Conservation (phyloP, 2,888 invertebrate genomes). For the Netelia melanura region DNA sequence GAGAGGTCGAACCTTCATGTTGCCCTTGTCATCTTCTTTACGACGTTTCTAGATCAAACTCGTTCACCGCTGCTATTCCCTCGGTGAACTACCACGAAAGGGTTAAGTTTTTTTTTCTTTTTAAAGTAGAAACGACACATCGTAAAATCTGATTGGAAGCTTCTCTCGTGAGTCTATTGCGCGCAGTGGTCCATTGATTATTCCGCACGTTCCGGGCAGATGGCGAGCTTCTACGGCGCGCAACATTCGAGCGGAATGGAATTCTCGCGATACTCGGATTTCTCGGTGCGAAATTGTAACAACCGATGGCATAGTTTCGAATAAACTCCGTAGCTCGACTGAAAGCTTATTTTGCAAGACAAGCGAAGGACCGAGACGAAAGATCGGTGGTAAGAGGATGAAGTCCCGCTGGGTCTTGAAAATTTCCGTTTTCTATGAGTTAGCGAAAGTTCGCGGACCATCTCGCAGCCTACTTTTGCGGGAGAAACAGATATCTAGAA, state of each 20-base stretch:
- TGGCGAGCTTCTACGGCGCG: conserved; percentile 1
- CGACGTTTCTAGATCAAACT: conserved; percentile 44
- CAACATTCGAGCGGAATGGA: not conserved
- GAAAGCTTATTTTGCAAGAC: conserved; percentile 40
- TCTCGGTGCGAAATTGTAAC: conserved; percentile 52
- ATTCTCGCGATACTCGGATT: conserved; percentile 56
- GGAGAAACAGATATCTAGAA: conserved; percentile 66
- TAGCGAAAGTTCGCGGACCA: conserved; percentile 57
- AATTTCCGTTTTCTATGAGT: conserved; percentile 62
- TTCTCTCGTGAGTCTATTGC: not conserved
- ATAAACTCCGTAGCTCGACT: conserved; percentile 64
- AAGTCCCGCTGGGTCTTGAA: conserved; percentile 56
- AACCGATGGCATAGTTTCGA: conserved; percentile 71
- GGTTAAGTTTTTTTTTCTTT: conserved; percentile 19
- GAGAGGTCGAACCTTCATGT: conserved; percentile 49
- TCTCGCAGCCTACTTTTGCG: conserved; percentile 44
- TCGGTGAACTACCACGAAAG: conserved; percentile 8
- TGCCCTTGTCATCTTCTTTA: conserved; percentile 31
- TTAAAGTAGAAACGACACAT: conserved; percentile 28
- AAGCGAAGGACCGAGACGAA: not conserved
- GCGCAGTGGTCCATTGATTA: conserved; percentile 39
- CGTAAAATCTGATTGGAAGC: conserved; percentile 54
- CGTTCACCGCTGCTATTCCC: conserved; percentile 20
- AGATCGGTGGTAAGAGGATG: not conserved
- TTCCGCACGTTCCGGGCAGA: conserved; percentile 34